These are phyloP conservation scores for Nineta flava DNA, from an alignment of 2,888 invertebrate species.

Conservation along the genomic window DNA sequence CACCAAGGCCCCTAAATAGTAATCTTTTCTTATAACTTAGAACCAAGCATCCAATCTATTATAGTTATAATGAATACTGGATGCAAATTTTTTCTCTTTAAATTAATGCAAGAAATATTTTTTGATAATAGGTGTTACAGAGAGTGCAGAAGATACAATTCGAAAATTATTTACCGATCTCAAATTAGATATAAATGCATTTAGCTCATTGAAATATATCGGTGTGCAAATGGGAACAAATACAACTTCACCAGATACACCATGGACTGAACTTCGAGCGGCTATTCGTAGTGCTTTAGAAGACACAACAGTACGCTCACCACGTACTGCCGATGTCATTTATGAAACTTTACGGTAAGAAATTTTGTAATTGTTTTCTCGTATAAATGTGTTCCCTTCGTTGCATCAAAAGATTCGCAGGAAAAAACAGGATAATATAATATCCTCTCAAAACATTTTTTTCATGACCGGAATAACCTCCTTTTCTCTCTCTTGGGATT, in stretches of 20 bases:
- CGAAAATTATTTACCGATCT: constrained; percentile 43
- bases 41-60: no score
- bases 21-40: no score
- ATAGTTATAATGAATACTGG: no score
- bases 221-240: constrained; percentile 34
- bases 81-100: no score
- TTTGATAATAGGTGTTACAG: constrained; percentile 28
- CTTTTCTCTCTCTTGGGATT: no score
- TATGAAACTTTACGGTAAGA: constrained; percentile 42
- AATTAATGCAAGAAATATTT: no score
- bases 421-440: no score
- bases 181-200: constrained; percentile 49
- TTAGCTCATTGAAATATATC: constrained; percentile 52
- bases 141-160: constrained; percentile 45
- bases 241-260: constrained; percentile 30
- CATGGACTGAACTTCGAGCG: constrained; percentile 39
- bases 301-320: constrained; percentile 53
- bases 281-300: constrained; percentile 45
- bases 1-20: no score
- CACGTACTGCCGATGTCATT: constrained; percentile 47
- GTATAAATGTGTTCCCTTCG: no score
- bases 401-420: no score
- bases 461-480: no score
- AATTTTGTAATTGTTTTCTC: background rate
- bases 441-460: no score